phyloP scores from a whole-genome alignment of 2,888 invertebrate genomes.

The Lissocephala sabroskyi region DNA sequence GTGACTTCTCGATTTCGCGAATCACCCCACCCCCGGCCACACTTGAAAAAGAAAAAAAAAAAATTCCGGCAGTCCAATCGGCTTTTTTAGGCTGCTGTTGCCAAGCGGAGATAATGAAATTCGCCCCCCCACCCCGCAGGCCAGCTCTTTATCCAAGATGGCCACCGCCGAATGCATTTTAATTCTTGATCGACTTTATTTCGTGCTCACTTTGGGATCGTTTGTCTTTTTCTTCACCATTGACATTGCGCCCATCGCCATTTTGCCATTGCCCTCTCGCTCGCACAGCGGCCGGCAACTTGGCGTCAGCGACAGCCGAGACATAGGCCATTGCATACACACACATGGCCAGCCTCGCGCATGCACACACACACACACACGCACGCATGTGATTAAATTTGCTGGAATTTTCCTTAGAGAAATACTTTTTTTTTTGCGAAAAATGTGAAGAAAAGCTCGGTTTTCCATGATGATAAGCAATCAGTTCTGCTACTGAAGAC shows the following conservation, averaged over 20 bases:
- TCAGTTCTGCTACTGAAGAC: conserved; percentile 73
- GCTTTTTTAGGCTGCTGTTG: no score
- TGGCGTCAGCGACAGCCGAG: conserved; percentile 32
- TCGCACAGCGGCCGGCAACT: conserved; percentile 51
- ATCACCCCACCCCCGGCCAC: no score
- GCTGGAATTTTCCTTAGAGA: conserved; percentile 52
- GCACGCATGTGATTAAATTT: conserved; percentile 25
- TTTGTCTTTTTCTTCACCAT: conserved; percentile 23
- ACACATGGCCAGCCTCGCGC: neutral
- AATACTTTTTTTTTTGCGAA: neutral
- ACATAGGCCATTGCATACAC: conserved; percentile 18
- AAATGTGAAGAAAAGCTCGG: conserved; percentile 24
- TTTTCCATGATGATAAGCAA: conserved; percentile 65
- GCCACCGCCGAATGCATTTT: neutral
- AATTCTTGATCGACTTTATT: conserved; percentile 25
- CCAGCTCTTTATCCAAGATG: no score
- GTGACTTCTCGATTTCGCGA: conserved; percentile 24
- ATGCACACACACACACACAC: conserved; percentile 18
- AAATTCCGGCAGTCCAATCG: no score
- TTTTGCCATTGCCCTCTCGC: conserved; percentile 37
- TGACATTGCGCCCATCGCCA: conserved; percentile 30
- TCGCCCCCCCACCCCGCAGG: no score
- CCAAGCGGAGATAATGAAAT: no score
- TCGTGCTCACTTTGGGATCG: conserved; percentile 35
- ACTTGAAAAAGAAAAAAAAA: no score